Evolutionary conservation across 2,888 invertebrate genomes (phyloP), one percentile per base, ranked within the genome.

Genomic region (Sinohyriopsis cumingii): DNA sequence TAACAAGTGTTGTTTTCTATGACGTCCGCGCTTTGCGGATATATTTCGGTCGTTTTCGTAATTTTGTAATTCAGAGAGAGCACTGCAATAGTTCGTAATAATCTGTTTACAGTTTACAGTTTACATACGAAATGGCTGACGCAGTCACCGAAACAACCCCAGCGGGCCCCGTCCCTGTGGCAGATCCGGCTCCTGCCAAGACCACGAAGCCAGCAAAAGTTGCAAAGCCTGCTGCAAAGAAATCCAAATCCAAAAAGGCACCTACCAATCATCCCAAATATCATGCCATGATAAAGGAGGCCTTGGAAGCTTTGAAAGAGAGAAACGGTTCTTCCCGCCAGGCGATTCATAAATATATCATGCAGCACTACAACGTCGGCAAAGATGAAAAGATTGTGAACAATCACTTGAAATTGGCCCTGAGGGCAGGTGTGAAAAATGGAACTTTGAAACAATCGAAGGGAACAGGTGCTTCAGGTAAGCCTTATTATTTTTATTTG

Each of bases 281-380:
- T 79, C 81, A 86, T 28, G 89, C 89, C 65, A 91, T 91, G 91
- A 87, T 91, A 71, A 84, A 85, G 70, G 87, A 86, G 9, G 91
- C 90, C 54, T 82, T 91, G 67, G 81, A 79, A 62, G 78, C 83
- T n/a, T 79, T 91, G 69, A 90, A 90, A 75, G 91, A 91, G 65
- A 81, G 89, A 56, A 86, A 87, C 67, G 91, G 91, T 15, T 90
- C 91, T 28, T 91, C 91, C 18, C 83, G 90, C 62, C 90, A 90
- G 76, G 91, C 91, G 25, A 89, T 91, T 73, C 80, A 90, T 63
- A 91, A 91, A 75, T 91, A 90, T 84, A 90, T 91, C 69, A 71
- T 86, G 60, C 81, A 84, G 55, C 86, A 90, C 82, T 91, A 87
- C 86, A 88, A 87, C 68, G 88, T 91, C 25, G 89, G 88, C 54